A percentile compares a stretch with the other conserved stretches of the same genome.
Conservation (phyloP, 2,797 vertebrate species). For the Catostomus latipinnis region DNA sequence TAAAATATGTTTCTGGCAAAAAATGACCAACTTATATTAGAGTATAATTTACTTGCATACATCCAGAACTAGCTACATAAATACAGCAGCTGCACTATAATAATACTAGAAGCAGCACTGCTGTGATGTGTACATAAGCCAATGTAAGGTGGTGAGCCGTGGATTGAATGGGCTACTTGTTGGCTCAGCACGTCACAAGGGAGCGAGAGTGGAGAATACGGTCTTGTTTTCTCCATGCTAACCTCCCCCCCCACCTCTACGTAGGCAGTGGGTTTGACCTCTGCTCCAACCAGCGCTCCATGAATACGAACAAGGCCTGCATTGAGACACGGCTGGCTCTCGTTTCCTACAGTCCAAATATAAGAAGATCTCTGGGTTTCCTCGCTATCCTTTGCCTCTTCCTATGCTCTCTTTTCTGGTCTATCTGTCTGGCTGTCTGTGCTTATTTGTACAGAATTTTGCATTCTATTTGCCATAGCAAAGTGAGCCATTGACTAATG, state of each 20-base stretch:
- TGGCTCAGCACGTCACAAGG: constrained; percentile 48
- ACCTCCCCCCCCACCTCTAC: constrained; percentile 47
- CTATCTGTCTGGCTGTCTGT: constrained; percentile 32
- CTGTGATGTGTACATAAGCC: constrained; percentile 39
- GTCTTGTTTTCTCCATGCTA: constrained; percentile 52
- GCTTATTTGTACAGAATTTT: constrained; percentile 10
- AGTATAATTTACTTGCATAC: constrained; percentile 19
- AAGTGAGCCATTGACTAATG: background rate
- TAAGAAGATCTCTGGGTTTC: constrained; percentile 40
- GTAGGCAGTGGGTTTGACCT: constrained; percentile 49
- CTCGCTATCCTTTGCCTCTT: background rate
- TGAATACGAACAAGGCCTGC: constrained; percentile 53
- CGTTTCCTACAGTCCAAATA: constrained; percentile 49
- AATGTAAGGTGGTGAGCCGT: constrained; percentile 32
- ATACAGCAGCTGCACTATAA: constrained; percentile 20
- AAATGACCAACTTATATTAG: constrained; percentile 10
- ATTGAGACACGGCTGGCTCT: constrained; percentile 49
- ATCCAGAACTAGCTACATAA: constrained; percentile 19
- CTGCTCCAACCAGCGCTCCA: constrained; percentile 47
- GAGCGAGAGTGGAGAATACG: constrained; percentile 49
- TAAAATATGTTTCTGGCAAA: background rate
- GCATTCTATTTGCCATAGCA: background rate
- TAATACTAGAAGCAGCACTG: constrained; percentile 32
- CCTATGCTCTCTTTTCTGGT: background rate
- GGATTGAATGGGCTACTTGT: constrained; percentile 53